Conservation (phyloP, 2,113 vertebrate species). For the Aplodontia rufa region DNA sequence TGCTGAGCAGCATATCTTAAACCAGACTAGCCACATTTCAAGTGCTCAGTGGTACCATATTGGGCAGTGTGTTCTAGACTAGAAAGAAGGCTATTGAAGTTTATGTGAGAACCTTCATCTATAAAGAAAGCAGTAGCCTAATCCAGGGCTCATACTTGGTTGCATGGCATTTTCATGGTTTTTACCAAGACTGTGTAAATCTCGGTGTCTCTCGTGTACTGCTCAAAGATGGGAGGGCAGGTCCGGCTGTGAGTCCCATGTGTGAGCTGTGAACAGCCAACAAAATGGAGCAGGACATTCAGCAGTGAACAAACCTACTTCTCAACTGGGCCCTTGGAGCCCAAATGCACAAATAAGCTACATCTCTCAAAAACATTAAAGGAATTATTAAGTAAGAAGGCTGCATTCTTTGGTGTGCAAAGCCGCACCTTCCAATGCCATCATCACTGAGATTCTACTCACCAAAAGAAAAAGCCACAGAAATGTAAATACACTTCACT, state of each 20-base stretch:
- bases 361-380: conserved; percentile 20
- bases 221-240: neutral
- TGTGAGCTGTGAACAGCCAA: neutral
- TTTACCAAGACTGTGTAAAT: neutral
- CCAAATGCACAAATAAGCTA: neutral
- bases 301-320: neutral
- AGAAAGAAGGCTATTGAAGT: neutral
- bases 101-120: neutral
- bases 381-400: neutral
- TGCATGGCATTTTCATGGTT: neutral
- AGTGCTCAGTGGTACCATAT: neutral
- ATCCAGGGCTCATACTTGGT: neutral
- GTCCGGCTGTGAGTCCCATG: neutral
- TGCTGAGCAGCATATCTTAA: neutral
- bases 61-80: neutral
- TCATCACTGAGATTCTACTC: conserved; percentile 27
- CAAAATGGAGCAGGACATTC: neutral
- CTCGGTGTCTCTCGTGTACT: neutral
- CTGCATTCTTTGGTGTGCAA: conserved; percentile 40
- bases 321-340: neutral
- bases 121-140: neutral
- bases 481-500: conserved; percentile 75
- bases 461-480: conserved; percentile 64
- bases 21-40: neutral
- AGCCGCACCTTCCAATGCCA: conserved; percentile 58